Evolutionary conservation across 2,113 vertebrate genomes (phyloP).

Genomic region (Felis chaus): DNA sequence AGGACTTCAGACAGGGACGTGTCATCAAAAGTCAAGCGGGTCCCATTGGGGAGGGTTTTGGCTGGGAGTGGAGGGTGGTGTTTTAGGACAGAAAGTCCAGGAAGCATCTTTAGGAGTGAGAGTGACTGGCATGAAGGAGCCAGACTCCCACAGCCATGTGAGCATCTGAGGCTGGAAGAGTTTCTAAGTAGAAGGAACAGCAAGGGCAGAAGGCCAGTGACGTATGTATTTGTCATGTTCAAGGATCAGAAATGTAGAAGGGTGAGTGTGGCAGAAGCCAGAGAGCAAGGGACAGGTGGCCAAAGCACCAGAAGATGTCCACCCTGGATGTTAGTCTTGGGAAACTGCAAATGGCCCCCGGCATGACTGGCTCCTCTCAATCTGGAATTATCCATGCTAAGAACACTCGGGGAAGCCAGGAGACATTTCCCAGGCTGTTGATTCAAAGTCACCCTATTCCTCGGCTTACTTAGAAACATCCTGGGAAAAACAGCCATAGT

Average conservation of each 20-base stretch:
- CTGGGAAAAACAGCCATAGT: neutral
- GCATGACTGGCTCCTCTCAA: neutral
- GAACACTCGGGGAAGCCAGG: neutral
- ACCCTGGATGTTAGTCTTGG: neutral
- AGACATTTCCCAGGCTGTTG: neutral
- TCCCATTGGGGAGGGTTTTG: rapidly evolving
- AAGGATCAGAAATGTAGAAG: neutral
- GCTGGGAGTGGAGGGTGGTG: rapidly evolving
- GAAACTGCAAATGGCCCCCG: neutral
- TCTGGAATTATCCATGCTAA: too few relatives aligned
- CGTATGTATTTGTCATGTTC: rapidly evolving
- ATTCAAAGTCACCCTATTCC: neutral
- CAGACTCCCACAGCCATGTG: rapidly evolving
- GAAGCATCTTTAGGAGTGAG: neutral
- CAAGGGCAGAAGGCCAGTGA: neutral
- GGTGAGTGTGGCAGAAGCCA: neutral
- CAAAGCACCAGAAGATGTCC: rapidly evolving
- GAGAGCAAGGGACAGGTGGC: neutral
- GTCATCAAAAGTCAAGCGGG: neutral
- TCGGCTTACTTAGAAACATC: neutral
- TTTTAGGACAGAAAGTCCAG: neutral
- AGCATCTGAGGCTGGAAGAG: neutral
- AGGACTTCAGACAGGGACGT: neutral
- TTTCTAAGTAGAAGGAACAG: neutral
- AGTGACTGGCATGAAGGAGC: neutral